Base-by-base conservation (phyloP, 2,797 vertebrate species). In the Bovichtus variegatus region DNA sequence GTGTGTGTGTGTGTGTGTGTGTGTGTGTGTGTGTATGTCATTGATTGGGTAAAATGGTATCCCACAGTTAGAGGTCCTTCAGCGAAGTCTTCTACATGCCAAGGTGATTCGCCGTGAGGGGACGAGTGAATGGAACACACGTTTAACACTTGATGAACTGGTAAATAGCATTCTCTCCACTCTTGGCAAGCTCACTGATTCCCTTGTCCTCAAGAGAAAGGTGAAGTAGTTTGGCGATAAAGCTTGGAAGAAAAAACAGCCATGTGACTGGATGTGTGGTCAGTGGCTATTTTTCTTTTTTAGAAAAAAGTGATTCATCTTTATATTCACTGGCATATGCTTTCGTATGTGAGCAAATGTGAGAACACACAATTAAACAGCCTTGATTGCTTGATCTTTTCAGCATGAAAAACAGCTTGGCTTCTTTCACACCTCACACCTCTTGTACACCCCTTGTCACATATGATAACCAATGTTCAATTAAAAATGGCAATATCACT, bases 91-190 rank as follows among this genome's bases (percentile, higher is more conserved):
- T 82, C 29, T 63, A 23, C 64, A 53, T 57, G 70, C 47, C 27
- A 29, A 78, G 71, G 77, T 66, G 75, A 87, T 82, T 87, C 31
- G 16, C 68, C 5, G 44, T 73, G 63, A 85, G 78, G 73, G 80
- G 80, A 34, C 76, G 27, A 65, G 84, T 81, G 78, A 81, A 84
- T 78, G 51, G 38, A 83, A 74, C 71, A 61, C 44, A 76, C 19
- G 27, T 87, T 87, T 76, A 89, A 80, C 74, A 78, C 74, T 81
- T 84, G 83, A 89, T 80, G 81, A 83, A 82, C 85, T 76, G 72
- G 78, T 73, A 87, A 88, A 90, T 69, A 71, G 41, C 51, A 46
- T 74, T 73, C 36, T 16, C 54, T 71, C 23, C 67, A 68, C 73
- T 78, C 65, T 70, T 78, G 80, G 69, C 66, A 57, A 83, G 62